Base-by-base conservation (phyloP, 2,113 vertebrate species). In the Eclectus roratus region DNA sequence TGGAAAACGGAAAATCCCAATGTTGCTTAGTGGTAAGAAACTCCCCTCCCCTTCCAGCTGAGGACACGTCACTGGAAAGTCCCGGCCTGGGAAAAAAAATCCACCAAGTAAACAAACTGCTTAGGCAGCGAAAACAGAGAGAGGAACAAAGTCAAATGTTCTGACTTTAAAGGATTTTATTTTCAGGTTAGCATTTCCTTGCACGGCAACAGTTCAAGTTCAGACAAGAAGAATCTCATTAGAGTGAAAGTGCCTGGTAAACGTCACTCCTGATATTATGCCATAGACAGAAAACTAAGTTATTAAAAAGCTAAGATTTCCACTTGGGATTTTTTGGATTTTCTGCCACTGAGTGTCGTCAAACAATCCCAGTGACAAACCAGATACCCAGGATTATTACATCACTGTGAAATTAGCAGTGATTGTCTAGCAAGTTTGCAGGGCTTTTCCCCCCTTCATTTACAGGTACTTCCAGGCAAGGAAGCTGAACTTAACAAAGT, bases 61-160 rank as follows among this genome's bases (percentile, higher is more conserved):
- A 95, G 44, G 43, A 72, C 52, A 84, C 50, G 44, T 95, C 90
- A 96, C 81, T 94, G 95, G 92, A 95, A 97, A 97, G 92, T 95
- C 91, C 92, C 91, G 56, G 92, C 52, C 71, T 52, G 18, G 11
- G 20, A 17, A 78, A 94, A 94, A 80, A 88, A 93, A 92, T 53
- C 85, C 72, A 70, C 82, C 13, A 2, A 93, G 78, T 61, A 96
- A 94, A 91, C 65, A 89, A 78, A 88, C 64, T 89, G 82, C 7
- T 3, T 28, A 41, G 27, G 50, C 46, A 74, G 68, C 11, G n/a
- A 92, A 73, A 96, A 91, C 46, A 86, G 90, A 92, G 95, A 92
- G 89, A 83, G 72, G 93, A 95, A 95, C 91, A 91, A 88, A 88
- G 88, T 81, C 80, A 85, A 86, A 74, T 23, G 56, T 47, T 94